Base-by-base conservation (phyloP, 2,113 vertebrate species). In the Lepus europaeus region DNA sequence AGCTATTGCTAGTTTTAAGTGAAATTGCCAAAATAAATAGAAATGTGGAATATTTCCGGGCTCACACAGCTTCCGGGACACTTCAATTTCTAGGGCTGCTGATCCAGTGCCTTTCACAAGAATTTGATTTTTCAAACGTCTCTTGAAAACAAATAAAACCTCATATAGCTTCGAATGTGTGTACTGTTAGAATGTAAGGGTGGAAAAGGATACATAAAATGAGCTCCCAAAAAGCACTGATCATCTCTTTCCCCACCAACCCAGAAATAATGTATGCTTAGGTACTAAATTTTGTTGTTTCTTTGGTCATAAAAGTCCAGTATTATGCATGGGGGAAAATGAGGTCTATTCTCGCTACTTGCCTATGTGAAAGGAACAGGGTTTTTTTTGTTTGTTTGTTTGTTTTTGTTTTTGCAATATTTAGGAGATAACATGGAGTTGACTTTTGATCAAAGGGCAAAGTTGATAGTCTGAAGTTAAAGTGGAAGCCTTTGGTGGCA, bases 11-110 rank as follows among this genome's bases (percentile, higher is more conserved):
- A 95, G 95, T 95, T 96, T 94, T 86, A 94, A 96, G 81, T 94
- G 64, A 95, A 94, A 96, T 59, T 95, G 93, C 96, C 96, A 97
- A 97, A 97, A 94, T 93, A 97, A 97, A 97, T 95, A 97, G 91
- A 96, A 94, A 96, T 90, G 70, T 90, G 86, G 96, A 93, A 89
- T 96, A 95, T 96, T 97, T 97, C 95, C 78, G 19, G 91, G 78
- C 95, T 97, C 82, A 69, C 82, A 93, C 66, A 53, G 74, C 96
- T 97, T 97, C 96, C 36, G 56, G 96, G 93, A 97, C 79, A 92
- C 91, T 97, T 96, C 82, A 27, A 85, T 89, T 95, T 90, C 93
- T 91, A 80, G 36, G 84, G 56, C 63, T 77, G 36, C 76, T 53
- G 4, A 96, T 88, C 51, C 77, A 91, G 80, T 77, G 81, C 63